Conservation (phyloP, 1,140 invertebrate species). For the Neuroterus valhalla region DNA sequence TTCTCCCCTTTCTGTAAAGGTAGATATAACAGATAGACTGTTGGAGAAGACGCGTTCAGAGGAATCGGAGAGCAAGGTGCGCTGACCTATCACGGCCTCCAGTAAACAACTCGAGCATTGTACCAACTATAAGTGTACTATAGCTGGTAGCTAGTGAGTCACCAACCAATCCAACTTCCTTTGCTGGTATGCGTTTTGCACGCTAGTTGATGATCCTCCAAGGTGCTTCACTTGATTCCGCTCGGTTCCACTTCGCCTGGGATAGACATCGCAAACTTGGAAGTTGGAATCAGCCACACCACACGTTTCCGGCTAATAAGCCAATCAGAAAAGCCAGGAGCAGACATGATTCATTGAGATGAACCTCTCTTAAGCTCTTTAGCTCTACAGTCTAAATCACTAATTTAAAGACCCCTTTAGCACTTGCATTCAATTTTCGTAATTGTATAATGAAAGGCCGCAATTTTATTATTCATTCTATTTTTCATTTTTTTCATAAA, state of each 20-base stretch:
- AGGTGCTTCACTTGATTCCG: constrained; percentile 48
- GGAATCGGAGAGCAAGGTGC: constrained; percentile 58
- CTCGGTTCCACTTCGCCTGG: constrained; percentile 51
- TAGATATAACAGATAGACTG: not conserved
- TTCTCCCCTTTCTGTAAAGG: too few relatives aligned
- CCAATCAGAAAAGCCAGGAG: not conserved
- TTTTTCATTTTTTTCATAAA: too few relatives aligned
- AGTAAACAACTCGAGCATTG: constrained; percentile 47
- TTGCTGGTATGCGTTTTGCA: not conserved
- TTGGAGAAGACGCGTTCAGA: constrained; percentile 9
- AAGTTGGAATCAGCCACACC: too few relatives aligned
- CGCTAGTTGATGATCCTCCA: not conserved
- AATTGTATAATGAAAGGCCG: too few relatives aligned
- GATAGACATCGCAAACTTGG: not conserved
- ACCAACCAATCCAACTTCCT: constrained; percentile 1
- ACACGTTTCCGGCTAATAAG: not conserved
- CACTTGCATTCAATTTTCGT: too few relatives aligned
- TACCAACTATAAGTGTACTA: constrained; percentile 29
- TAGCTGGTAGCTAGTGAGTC: constrained; percentile 32
- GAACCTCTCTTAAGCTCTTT: too few relatives aligned
- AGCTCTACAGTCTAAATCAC: too few relatives aligned
- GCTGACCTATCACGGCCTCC: constrained; percentile 60
- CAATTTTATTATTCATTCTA: too few relatives aligned
- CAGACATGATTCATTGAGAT: too few relatives aligned
- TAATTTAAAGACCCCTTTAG: too few relatives aligned